A percentile compares a stretch with the other conserved stretches of the same genome.
Evolutionary conservation across 1,140 invertebrate genomes (phyloP).

Genomic region (Meteorus sp.): DNA sequence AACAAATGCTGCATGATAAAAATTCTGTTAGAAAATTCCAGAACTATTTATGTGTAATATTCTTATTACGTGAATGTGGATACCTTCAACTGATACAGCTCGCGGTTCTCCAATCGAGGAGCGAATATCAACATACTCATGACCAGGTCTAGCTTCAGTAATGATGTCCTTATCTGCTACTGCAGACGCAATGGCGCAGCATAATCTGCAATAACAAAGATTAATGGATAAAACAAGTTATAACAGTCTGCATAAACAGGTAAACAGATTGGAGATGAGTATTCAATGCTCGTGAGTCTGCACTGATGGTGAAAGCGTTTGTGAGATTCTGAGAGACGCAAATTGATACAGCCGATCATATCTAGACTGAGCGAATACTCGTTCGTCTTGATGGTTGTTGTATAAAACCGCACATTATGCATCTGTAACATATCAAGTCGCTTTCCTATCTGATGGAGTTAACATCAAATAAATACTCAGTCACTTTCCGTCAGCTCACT

Average conservation of each 20-base stretch:
- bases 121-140: constrained; percentile 28
- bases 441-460: background rate
- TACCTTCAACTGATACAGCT: constrained; percentile 32
- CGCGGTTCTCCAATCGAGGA: constrained; percentile 21
- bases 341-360: no score
- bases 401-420: background rate
- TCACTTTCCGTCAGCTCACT: background rate
- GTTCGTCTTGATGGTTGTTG: no score
- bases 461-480: background rate
- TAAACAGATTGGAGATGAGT: no score
- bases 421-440: background rate
- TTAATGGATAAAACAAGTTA: no score
- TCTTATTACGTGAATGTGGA: background rate
- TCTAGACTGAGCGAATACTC: no score
- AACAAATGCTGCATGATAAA: constrained; percentile 42
- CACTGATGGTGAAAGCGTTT: background rate
- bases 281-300: background rate
- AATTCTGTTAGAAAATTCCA: background rate
- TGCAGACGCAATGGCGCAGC: constrained; percentile 31
- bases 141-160: constrained; percentile 24
- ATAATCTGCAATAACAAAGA: constrained; percentile 33
- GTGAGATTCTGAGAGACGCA: background rate
- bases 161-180: constrained; percentile 31
- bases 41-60: background rate
- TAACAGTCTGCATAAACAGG: no score